These are phyloP conservation scores for Alentia gelatinosa DNA, from an alignment of 2,888 invertebrate species.

Conservation along the genomic window DNA sequence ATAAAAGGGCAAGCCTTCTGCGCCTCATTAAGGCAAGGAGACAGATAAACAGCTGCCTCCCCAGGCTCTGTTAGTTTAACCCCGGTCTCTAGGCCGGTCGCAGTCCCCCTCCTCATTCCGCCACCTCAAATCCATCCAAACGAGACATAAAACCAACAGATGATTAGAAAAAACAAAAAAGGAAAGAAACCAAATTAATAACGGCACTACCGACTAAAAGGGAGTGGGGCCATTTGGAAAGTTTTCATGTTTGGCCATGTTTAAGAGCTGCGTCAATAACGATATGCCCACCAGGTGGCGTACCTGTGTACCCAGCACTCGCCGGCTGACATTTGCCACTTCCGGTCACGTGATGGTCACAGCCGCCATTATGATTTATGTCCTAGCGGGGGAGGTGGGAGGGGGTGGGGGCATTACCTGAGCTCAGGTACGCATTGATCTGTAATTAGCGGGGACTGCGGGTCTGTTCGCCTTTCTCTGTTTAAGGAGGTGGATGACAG, in stretches of 20 bases:
- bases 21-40: no score
- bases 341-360: neutral
- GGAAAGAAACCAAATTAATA: neutral
- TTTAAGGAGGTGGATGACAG: neutral
- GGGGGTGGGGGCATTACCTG: neutral
- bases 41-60: no score
- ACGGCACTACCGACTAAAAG: neutral
- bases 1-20: no score
- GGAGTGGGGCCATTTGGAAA: neutral
- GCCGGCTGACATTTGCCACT: neutral
- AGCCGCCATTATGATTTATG: neutral
- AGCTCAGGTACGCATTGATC: neutral
- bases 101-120: no score
- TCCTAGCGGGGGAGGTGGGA: neutral
- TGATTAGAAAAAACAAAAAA: neutral
- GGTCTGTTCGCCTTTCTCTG: neutral
- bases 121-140: neutral
- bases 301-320: neutral
- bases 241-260: neutral
- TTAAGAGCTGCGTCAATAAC: neutral
- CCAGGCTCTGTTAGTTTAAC: neutral
- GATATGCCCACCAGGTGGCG: neutral
- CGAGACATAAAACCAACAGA: no score
- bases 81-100: neutral
- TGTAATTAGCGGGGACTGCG: neutral